Base-by-base conservation (phyloP, 1,140 invertebrate species). In the Conus betulinus region DNA sequence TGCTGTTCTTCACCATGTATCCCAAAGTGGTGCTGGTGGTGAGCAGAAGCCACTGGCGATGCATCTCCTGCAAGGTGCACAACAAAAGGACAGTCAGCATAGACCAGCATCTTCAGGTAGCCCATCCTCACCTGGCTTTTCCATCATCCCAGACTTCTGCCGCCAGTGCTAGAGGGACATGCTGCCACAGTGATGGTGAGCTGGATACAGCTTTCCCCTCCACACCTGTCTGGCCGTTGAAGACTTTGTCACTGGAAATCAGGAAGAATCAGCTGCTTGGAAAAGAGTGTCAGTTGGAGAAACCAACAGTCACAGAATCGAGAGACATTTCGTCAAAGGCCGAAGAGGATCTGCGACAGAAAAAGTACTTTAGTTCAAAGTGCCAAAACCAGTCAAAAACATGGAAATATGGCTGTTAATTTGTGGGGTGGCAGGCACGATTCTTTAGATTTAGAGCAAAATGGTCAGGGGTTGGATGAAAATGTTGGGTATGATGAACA, bases 1-100 rank as follows among this genome's bases (percentile, higher is more conserved):
- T 63, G 11, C 60, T n/a, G 20, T 23, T 23, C 17, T 71, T 13
- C 52, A 87, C 5, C 11, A 87, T 87, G 85, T 13, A 55, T 55
- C 25, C 85, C 13, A 87, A 87, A n/a, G 53, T 87, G 71, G 52
- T 87, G 52, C 39, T 87, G 51, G 85, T 87, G 74, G 85, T 87
- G 71, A 87, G 51, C 53, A 87, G 85, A n/a, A 78, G n/a, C 53
- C 53, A 78, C 85, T 87, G 85, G 85, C 20, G 85, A 51, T 87
- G 85, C 20, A 7, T 78, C n/a, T 52, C 85, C 51, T 87, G 85
- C 53, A 87, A 87, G 25, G 17, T 78, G 3, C 74, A 71, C 53
- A 76, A 52, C 27, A 78, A 55, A 13, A n/a, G 85, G 7, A 15
- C 23, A 51, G 85, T 74, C 25, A 87, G 85, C 71, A 87, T 87